phyloP scores from a whole-genome alignment of 2,888 invertebrate species.

The Oeneis ivallda region DNA sequence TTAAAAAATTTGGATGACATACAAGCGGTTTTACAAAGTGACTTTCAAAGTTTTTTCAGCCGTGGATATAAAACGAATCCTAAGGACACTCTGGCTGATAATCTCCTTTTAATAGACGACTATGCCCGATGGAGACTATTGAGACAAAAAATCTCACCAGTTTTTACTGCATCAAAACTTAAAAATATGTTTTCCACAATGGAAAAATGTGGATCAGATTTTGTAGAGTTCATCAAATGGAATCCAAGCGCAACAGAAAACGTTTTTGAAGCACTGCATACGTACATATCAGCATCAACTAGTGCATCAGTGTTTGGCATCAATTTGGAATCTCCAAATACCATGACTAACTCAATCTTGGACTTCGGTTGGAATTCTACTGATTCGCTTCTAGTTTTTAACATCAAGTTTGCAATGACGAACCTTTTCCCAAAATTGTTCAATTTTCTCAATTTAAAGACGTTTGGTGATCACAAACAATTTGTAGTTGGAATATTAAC shows the following conservation, averaged over 20 bases:
- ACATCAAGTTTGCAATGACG: constrained; percentile 44
- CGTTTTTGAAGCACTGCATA: constrained; percentile 55
- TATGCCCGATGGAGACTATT: constrained; percentile 62
- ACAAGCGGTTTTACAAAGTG: constrained; percentile 54
- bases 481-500: constrained; percentile 61
- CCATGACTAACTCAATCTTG: constrained; percentile 62
- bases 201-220: constrained; percentile 57
- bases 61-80: constrained; percentile 54
- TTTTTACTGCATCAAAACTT: constrained; percentile 62
- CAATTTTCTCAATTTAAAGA: constrained; percentile 49
- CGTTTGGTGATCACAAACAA: constrained; percentile 56
- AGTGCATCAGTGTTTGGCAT: constrained; percentile 71
- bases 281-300: constrained; percentile 60
- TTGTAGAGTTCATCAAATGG: constrained; percentile 50
- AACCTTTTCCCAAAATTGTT: constrained; percentile 50
- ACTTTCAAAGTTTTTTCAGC: constrained; percentile 58
- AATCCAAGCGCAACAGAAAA: constrained; percentile 45
- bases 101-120: constrained; percentile 57
- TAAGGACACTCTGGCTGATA: constrained; percentile 57
- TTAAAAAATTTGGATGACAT: constrained; percentile 58
- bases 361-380: constrained; percentile 55
- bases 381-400: constrained; percentile 44
- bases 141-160: constrained; percentile 63
- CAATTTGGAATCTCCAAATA: constrained; percentile 54
- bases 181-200: constrained; percentile 68